Evolutionary conservation across 1,140 invertebrate genomes (phyloP).

Genomic region (Drosophila fuyamai): DNA sequence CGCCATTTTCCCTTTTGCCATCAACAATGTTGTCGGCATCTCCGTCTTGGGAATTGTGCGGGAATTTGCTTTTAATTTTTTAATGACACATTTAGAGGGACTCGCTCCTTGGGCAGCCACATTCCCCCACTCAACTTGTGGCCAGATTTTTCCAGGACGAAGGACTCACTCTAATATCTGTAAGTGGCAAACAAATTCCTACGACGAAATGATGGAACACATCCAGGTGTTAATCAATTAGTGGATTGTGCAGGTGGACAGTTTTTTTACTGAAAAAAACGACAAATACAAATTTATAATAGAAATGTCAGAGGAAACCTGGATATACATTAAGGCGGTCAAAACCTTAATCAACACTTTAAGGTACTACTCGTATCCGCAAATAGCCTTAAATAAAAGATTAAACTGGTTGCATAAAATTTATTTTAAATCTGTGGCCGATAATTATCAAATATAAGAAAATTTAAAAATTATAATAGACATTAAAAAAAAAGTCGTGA

Average conservation of each 20-base stretch:
- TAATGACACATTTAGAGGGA: constrained; percentile 68
- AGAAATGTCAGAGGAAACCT: too few relatives aligned
- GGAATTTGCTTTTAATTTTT: constrained; percentile 76
- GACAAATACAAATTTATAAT: too few relatives aligned
- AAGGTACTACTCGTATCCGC: too few relatives aligned
- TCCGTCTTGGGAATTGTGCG: constrained; percentile 28
- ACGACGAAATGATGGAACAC: constrained; percentile 47
- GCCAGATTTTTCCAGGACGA: constrained; percentile 10
- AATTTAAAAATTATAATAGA: too few relatives aligned
- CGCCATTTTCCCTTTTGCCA: constrained; percentile 1
- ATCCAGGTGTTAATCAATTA: constrained; percentile 68
- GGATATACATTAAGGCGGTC: too few relatives aligned
- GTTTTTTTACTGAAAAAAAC: not conserved
- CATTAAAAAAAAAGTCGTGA: too few relatives aligned
- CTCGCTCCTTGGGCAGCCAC: not conserved
- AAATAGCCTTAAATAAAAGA: too few relatives aligned
- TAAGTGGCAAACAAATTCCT: constrained; percentile 44
- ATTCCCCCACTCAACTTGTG: constrained; percentile 9
- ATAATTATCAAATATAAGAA: too few relatives aligned
- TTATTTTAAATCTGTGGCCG: too few relatives aligned
- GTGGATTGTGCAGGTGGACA: constrained; percentile 7
- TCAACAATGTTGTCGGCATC: constrained; percentile 64
- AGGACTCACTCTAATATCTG: constrained; percentile 39
- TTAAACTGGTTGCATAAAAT: too few relatives aligned
- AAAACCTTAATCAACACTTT: too few relatives aligned